Evolutionary conservation across 37 sponge, comb jelly and placozoan species (phyloP).

Genomic region (Lycopodina hypogea): DNA sequence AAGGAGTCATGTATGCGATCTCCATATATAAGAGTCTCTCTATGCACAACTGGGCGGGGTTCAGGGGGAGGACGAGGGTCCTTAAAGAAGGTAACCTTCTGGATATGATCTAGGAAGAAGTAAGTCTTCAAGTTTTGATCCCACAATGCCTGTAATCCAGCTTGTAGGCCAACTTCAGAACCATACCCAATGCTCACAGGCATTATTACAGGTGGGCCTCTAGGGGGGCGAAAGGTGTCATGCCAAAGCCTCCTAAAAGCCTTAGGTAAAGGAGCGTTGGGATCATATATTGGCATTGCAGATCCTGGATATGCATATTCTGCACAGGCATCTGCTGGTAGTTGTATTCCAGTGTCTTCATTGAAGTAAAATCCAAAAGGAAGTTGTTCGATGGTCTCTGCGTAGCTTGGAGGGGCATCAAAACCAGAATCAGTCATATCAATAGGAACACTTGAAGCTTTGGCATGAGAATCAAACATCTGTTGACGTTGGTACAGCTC

Average conservation of each 20-base stretch:
- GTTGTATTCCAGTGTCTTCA: slow-evolving; percentile 30
- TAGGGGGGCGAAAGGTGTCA: slow-evolving; percentile 77
- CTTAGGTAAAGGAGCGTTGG: slow-evolving; percentile 52
- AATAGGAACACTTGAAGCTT: neutral
- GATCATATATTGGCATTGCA: slow-evolving; percentile 54
- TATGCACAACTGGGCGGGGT: slow-evolving; percentile 35
- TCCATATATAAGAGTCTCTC: slow-evolving; percentile 40
- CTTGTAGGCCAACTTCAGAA: slow-evolving; percentile 61
- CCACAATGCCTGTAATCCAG: slow-evolving; percentile 78
- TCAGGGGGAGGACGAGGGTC: slow-evolving; percentile 70
- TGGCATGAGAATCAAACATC: slow-evolving; percentile 31
- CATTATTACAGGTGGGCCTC: slow-evolving; percentile 67
- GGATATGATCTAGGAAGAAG: slow-evolving; percentile 78
- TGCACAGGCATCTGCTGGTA: slow-evolving; percentile 20
- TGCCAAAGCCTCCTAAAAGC: slow-evolving; percentile 56
- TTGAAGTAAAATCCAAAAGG: slow-evolving; percentile 73
- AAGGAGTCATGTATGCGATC: slow-evolving; percentile 35
- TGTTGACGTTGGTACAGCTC: slow-evolving; percentile 52
- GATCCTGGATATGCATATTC: slow-evolving; percentile 45
- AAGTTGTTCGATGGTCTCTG: slow-evolving; percentile 51
- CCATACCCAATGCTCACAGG: slow-evolving; percentile 85
- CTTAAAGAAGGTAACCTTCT: slow-evolving; percentile 63
- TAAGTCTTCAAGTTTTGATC: slow-evolving; percentile 55
- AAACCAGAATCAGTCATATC: neutral
- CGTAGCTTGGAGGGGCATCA: slow-evolving; percentile 62